These are phyloP conservation scores for Epinotia bilunana DNA, from an alignment of 2,888 invertebrate genomes.

Conservation along the genomic window DNA sequence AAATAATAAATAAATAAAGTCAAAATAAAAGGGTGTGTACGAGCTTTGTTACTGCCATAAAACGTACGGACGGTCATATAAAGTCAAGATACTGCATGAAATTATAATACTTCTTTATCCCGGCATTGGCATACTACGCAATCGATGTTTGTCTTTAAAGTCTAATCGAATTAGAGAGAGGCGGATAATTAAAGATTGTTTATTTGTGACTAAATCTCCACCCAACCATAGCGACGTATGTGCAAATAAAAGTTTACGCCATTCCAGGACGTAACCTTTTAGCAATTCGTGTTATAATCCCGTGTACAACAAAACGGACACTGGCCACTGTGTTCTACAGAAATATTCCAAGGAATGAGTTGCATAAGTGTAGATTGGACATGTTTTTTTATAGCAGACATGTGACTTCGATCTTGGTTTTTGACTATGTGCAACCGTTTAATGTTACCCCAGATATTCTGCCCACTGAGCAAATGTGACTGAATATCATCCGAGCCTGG, in stretches of 20 bases:
- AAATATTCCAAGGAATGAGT: constrained; percentile 11
- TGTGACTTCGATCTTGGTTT: neutral
- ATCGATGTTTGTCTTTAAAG: constrained; percentile 25
- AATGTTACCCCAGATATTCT: neutral
- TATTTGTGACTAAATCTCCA: constrained; percentile 17
- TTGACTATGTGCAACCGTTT: neutral
- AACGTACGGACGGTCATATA: neutral
- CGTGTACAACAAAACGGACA: neutral
- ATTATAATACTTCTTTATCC: neutral
- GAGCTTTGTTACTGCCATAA: no score
- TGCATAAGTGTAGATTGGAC: constrained; percentile 7
- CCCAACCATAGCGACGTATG: neutral
- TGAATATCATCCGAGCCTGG: no score
- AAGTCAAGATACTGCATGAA: constrained; percentile 1
- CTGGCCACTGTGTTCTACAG: neutral
- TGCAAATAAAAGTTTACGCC: neutral
- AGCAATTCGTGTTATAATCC: neutral
- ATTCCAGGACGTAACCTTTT: neutral
- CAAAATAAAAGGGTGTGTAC: no score
- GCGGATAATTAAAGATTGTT: constrained; percentile 31
- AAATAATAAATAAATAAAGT: no score
- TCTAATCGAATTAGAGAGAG: constrained; percentile 33
- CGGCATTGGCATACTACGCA: constrained; percentile 2
- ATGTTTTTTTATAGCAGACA: neutral
- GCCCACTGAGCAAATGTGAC: no score